Evolutionary conservation across 2,888 invertebrate species (phyloP), one percentile per base, ranked within the genome.

Genomic region (Psylliodes chrysocephalus): DNA sequence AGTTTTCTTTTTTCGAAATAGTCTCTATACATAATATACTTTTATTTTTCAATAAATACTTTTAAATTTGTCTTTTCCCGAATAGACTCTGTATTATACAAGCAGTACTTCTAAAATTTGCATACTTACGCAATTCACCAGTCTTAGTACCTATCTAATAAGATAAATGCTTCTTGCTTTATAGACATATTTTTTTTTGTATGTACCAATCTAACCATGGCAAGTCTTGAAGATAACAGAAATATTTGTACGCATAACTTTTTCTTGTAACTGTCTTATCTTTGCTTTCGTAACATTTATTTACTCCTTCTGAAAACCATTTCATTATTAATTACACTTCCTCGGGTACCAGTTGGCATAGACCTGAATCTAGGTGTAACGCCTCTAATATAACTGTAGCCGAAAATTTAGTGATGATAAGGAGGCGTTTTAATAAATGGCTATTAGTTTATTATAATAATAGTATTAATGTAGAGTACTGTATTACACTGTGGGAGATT

Each of bases 401-500:
- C 28, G 59, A 33, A 54, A 47, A 52, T 62, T 53, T 61, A 53
- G 46, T 47, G 55, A 54, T 55, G 62, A 66, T 62, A 42, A 62
- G 59, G 49, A 60, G 65, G 63, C 61, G 57, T 61, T 53, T 60
- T 60, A 67, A 64, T 67, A 57, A 64, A 67, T 64, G 57, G 54
- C 54, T 54, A 53, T 60, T 64, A 67, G 59, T 57, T 61, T 56
- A 63, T 60, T 64, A 62, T 64, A 64, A 62, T 62, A 62, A 67
- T 42, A 22, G 35, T 63, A 66, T 66, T 56, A 51, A 57, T 46
- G 55, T 56, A 56, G 18, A 17, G 30, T 47, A 33, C 33, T 56
- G 46, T 46, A 47, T 46, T 61, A 55, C 61, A 67, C 60, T 56
- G 64, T 57, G 44, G 63, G 66, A 62, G 64, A 65, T 65, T 68